A percentile compares a stretch with the other conserved stretches of the same genome.
Evolutionary conservation across 2,797 vertebrate genomes (phyloP).

Genomic region (Fistularia commersonii): DNA sequence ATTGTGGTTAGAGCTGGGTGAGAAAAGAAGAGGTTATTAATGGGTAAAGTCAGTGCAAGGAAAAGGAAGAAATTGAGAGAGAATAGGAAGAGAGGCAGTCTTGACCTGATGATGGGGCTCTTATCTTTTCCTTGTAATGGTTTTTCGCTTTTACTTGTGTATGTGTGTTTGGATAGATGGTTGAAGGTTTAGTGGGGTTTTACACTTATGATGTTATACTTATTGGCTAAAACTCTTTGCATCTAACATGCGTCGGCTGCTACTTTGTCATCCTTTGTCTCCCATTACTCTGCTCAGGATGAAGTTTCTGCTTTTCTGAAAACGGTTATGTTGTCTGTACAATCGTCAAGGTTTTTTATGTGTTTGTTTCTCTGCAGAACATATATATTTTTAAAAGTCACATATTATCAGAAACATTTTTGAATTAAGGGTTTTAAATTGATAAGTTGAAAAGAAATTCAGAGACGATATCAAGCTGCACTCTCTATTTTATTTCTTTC

Average conservation of each 20-base stretch:
- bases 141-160: conserved; percentile 8
- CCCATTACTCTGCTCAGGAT: conserved; percentile 5
- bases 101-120: conserved; percentile 48
- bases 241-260: conserved; percentile 13
- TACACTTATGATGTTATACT: conserved; percentile 21
- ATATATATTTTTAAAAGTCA: too few species aligned
- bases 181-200: conserved; percentile 12
- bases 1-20: conserved; percentile 30
- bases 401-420: too few species aligned
- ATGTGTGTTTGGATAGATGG: conserved; percentile 26
- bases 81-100: conserved; percentile 33
- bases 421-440: too few species aligned
- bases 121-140: conserved; percentile 23
- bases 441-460: too few species aligned
- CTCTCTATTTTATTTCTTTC: too few species aligned
- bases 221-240: conserved; percentile 12
- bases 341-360: too few species aligned
- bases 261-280: conserved; percentile 10
- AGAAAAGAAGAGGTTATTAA: conserved; percentile 36
- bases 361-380: too few species aligned
- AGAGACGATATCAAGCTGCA: too few species aligned
- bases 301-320: not conserved
- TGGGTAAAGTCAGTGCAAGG: conserved; percentile 36
- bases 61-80: conserved; percentile 37
- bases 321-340: not conserved